A percentile compares a stretch with the other conserved stretches of the same genome.
Conservation (phyloP, 1,140 invertebrate species). For the Philotrypesis tridentata region DNA sequence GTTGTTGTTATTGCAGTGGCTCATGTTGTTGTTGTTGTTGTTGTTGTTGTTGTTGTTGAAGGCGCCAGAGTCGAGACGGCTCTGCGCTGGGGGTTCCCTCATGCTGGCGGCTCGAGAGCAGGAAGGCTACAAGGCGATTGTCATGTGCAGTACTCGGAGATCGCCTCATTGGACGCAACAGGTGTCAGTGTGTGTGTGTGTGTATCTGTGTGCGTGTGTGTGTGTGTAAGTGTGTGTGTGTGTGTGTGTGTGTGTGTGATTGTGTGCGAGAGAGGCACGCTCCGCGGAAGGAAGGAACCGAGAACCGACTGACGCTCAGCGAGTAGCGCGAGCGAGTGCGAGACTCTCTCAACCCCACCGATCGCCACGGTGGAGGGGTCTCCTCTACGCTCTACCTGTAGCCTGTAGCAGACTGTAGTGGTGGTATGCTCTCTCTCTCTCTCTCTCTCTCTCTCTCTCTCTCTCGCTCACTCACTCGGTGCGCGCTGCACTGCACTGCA, state of each 20-base stretch:
- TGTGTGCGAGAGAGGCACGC: conserved; percentile 54
- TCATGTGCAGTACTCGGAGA: no score
- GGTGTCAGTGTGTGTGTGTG: no score
- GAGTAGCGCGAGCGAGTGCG: neutral
- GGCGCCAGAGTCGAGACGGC: neutral
- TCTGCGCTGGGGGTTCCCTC: neutral
- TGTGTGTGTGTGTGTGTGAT: no score
- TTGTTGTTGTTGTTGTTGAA: neutral
- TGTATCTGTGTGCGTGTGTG: no score
- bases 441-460: neutral
- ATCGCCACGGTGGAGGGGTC: neutral
- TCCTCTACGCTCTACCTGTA: no score
- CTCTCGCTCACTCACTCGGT: neutral
- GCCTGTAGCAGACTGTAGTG: no score
- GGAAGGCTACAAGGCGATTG: no score
- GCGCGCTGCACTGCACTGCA: neutral
- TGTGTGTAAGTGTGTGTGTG: no score
- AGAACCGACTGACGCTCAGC: neutral
- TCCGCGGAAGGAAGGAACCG: conserved; percentile 20
- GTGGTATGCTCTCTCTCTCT: neutral
- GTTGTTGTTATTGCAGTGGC: no score
- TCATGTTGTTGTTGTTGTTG: neutral
- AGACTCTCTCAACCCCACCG: neutral
- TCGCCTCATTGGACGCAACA: conserved; percentile 19
- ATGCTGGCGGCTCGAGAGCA: neutral